phyloP scores from a whole-genome alignment of 1,140 invertebrate species.

The Halictus rubicundus region DNA sequence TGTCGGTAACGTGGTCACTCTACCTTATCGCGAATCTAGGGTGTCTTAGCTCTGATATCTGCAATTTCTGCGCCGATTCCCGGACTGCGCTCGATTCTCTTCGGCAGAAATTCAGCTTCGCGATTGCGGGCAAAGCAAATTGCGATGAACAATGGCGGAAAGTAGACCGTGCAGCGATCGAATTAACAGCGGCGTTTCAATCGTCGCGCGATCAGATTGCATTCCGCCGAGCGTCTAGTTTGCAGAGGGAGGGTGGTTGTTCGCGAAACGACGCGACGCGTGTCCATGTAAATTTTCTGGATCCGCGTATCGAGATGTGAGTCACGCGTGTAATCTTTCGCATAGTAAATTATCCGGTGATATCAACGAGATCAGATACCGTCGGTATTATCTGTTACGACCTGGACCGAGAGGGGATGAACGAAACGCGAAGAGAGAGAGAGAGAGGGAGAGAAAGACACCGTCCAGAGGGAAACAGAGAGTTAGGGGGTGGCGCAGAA shows the following conservation, averaged over 20 bases:
- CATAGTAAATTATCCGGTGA: constrained; percentile 66
- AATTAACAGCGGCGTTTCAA: too few species aligned
- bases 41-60: too few species aligned
- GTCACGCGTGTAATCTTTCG: constrained; percentile 63
- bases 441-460: constrained; percentile 6
- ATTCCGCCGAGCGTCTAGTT: too few species aligned
- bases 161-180: too few species aligned
- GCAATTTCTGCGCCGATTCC: too few species aligned
- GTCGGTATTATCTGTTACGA: constrained; percentile 63
- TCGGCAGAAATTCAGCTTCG: too few species aligned
- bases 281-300: constrained; percentile 34
- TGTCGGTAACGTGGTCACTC: too few species aligned
- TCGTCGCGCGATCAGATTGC: background rate
- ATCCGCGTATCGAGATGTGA: constrained; percentile 48
- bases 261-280: background rate
- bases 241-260: too few species aligned
- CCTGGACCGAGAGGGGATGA: background rate
- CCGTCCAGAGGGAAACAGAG: background rate
- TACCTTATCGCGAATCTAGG: too few species aligned
- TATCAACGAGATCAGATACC: constrained; percentile 69
- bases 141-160: too few species aligned
- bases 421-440: background rate
- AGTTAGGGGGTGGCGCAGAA: background rate
- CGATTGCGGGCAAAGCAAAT: too few species aligned
- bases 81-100: too few species aligned